A percentile compares a stretch with the other conserved stretches of the same genome.
These are phyloP conservation scores for Lateolabrax maculatus DNA, from an alignment of 2,797 vertebrate species.

Conservation along the genomic window DNA sequence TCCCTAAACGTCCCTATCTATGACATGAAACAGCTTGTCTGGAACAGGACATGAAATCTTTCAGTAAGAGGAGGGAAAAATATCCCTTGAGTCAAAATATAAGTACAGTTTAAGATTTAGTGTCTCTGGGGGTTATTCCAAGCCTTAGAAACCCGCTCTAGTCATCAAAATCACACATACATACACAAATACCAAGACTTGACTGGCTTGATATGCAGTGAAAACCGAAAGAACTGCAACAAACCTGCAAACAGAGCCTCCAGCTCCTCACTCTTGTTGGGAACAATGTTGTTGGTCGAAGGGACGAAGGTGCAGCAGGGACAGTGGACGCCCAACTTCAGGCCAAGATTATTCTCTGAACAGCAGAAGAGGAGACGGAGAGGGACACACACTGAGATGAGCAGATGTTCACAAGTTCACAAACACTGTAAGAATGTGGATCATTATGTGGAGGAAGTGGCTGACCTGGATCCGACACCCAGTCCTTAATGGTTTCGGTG, in stretches of 20 bases:
- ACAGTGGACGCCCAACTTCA: slow-evolving; percentile 89
- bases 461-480: slow-evolving; percentile 87
- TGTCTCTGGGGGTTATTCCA: not conserved
- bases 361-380: slow-evolving; percentile 17
- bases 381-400: not conserved
- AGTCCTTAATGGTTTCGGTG: slow-evolving; percentile 88
- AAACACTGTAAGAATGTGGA: not conserved
- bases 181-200: not conserved
- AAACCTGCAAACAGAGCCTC: slow-evolving; percentile 88
- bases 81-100: not conserved
- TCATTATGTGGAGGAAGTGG: not conserved
- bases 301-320: slow-evolving; percentile 89
- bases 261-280: slow-evolving; percentile 89
- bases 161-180: not conserved
- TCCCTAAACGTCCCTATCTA: not conserved
- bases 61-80: not conserved
- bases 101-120: not conserved
- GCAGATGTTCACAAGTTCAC: not conserved
- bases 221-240: slow-evolving; percentile 10
- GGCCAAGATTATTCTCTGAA: slow-evolving; percentile 87
- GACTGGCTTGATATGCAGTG: not conserved
- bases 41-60: not conserved
- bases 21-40: not conserved
- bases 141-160: not conserved
- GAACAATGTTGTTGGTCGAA: slow-evolving; percentile 88